Evolutionary conservation across 2,888 invertebrate genomes (phyloP), one percentile per base, ranked within the genome.

Genomic region (Beris morrisii): DNA sequence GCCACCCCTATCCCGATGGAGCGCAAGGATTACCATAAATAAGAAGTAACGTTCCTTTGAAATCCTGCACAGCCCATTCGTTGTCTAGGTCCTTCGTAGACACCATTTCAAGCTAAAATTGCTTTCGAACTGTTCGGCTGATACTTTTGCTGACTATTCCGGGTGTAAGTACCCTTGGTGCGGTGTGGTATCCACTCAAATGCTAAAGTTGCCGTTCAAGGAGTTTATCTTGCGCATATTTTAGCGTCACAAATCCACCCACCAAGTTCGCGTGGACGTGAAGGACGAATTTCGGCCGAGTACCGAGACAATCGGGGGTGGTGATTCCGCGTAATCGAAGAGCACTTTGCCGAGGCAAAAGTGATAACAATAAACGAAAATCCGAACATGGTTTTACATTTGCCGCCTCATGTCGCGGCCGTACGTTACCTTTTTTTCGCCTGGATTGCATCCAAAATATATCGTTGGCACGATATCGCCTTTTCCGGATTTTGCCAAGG

Each of bases 191-290:
- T 22, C 38, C 38, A 38, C 38, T 9, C 38, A 38, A 9, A 38
- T 3, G 38, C 38, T 5, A 38, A 38, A 38, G 38, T 38, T 38
- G 22, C 48, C 32, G 38, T 52, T 61, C 43, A 12, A 9, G 22
- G 22, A 50, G 50, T 50, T 61, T 61, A 61, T 61, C 61, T 61
- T 38, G 31, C 61, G 61, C 61, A 61, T 61, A 61, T 61, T 61
- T 61, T 50, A 61, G 52, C 52, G 52, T 5, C 15, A 52, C 52
- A 52, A 61, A 52, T 61, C 61, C 52, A 11, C 12, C 15, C 50
- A 32, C 30, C 22, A 15, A 38, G n/a, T 52, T 43, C 38, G 43
- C 50, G n/a, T 32, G 13, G 11, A 7, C 38, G 6, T 43, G 52
- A 15, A 38, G 38, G 38, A 38, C 38, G 9, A 38, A 38, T 38